Percentiles rank a stretch among this genome's conserved stretches.
Conservation (phyloP, 2,888 invertebrate species). For the Gasteruption jaculator region DNA sequence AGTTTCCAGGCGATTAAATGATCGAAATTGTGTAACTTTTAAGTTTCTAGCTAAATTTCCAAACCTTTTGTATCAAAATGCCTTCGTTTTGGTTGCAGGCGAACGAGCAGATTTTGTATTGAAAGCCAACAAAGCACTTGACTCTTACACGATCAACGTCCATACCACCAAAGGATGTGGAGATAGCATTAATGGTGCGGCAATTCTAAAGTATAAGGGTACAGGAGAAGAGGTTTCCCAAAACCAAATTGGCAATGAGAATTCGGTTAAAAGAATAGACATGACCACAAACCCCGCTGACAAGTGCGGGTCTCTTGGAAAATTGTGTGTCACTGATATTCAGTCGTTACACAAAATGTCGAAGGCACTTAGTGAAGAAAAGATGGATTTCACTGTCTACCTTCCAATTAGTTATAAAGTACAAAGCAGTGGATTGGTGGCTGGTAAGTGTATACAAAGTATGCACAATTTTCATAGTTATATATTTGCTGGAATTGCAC, state of each 20-base stretch:
- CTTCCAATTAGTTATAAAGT: conserved; percentile 64
- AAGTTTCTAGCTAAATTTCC: too few species aligned
- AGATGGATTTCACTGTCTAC: conserved; percentile 60
- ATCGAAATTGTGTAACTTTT: too few species aligned
- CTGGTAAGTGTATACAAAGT: too few species aligned
- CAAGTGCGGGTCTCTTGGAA: conserved; percentile 52
- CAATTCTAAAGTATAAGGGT: conserved; percentile 54
- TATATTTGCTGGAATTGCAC: too few species aligned
- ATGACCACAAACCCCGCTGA: conserved; percentile 43
- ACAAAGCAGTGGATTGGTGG: conserved; percentile 31
- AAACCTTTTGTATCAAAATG: too few species aligned
- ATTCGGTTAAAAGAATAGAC: conserved; percentile 21
- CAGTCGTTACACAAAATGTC: conserved; percentile 56
- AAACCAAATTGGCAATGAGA: conserved; percentile 11
- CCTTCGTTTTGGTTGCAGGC: conserved; percentile 49
- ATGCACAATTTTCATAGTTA: too few species aligned
- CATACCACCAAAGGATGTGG: conserved; percentile 55
- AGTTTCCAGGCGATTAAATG: too few species aligned
- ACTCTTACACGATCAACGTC: conserved; percentile 62
- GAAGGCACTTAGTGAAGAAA: conserved; percentile 50
- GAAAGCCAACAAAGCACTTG: conserved; percentile 57
- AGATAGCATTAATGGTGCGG: conserved; percentile 54
- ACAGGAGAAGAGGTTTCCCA: conserved; percentile 20
- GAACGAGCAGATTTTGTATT: conserved; percentile 74
- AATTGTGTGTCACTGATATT: conserved; percentile 60